Evolutionary conservation across 2,113 vertebrate genomes (phyloP).

Genomic region (Oryctolagus cuniculus): DNA sequence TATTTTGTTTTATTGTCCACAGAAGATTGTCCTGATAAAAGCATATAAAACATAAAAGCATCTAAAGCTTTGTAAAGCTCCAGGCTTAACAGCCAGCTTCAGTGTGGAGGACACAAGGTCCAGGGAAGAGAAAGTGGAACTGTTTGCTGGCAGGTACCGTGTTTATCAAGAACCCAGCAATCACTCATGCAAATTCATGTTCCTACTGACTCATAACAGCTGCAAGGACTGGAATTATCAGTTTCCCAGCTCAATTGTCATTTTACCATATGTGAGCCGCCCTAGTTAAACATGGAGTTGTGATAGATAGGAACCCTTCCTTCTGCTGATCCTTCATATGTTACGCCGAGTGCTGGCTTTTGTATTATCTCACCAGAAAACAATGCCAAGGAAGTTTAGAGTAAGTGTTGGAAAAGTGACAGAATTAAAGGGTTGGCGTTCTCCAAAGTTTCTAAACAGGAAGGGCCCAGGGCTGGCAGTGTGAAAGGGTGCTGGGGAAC

Average conservation of each 20-base stretch:
- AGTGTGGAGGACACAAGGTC: background rate
- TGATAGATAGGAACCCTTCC: background rate
- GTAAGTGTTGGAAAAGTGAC: constrained; percentile 57
- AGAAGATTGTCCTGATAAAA: background rate
- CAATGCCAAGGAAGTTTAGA: constrained; percentile 13
- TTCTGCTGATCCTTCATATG: background rate
- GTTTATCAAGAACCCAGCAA: constrained; percentile 23
- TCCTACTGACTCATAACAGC: constrained; percentile 31
- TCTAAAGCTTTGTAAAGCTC: background rate
- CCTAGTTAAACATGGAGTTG: background rate
- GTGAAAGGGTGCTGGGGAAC: background rate
- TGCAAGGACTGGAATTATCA: background rate
- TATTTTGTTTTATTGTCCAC: background rate
- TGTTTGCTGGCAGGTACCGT: background rate
- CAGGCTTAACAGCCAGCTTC: background rate
- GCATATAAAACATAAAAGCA: constrained; percentile 10
- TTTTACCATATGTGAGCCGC: background rate
- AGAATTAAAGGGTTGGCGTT: constrained; percentile 36
- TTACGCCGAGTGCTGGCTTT: background rate
- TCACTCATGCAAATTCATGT: background rate
- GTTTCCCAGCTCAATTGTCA: background rate
- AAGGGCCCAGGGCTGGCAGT: background rate
- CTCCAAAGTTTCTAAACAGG: constrained; percentile 66
- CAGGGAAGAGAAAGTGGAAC: constrained; percentile 32
- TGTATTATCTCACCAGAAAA: constrained; percentile 56